These are phyloP conservation scores for Pentalonia nigronervosa DNA, from an alignment of 1,140 invertebrate genomes.

Conservation along the genomic window DNA sequence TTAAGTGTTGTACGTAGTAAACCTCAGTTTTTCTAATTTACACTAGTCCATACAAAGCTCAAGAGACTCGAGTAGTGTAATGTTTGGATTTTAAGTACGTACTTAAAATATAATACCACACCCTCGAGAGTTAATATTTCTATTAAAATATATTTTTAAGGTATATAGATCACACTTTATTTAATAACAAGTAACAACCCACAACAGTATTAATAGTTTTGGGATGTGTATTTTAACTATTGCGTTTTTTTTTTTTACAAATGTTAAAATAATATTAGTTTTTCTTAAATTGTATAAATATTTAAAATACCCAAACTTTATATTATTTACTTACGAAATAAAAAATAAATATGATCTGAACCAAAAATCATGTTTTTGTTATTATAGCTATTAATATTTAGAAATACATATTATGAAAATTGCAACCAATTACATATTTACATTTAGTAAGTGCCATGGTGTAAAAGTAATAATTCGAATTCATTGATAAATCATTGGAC, in stretches of 20 bases:
- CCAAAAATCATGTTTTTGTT: not conserved
- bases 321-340: not conserved
- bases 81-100: constrained; percentile 32
- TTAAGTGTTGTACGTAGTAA: not conserved
- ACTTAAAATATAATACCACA: not conserved
- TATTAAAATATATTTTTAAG: not conserved
- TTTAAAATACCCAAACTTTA: not conserved
- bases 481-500: not conserved
- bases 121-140: not conserved
- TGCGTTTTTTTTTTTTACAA: not conserved
- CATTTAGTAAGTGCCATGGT: too few relatives aligned
- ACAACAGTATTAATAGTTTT: not conserved
- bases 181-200: not conserved
- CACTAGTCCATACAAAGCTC: constrained; percentile 18
- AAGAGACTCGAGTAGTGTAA: not conserved
- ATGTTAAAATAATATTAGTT: not conserved
- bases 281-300: not conserved
- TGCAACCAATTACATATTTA: not conserved
- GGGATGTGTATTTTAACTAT: too few relatives aligned
- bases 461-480: too few relatives aligned
- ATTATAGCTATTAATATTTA: not conserved
- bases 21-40: not conserved
- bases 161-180: not conserved
- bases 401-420: not conserved
- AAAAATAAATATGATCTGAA: not conserved